A percentile compares a stretch with the other conserved stretches of the same genome.
phyloP scores from a whole-genome alignment of 2,888 invertebrate species.

The Pollenia angustigena region DNA sequence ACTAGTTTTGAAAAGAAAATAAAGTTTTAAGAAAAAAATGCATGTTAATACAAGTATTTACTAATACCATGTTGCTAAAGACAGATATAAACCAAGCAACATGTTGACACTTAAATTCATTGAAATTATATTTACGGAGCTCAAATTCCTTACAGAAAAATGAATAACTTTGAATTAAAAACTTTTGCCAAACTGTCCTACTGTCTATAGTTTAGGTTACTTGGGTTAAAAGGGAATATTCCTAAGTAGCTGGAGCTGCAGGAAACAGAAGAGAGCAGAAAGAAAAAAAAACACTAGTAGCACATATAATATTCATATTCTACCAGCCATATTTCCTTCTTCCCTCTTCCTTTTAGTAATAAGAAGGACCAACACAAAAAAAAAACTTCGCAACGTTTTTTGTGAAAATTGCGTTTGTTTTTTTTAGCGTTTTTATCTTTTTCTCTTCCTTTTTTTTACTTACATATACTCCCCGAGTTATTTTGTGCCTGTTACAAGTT shows the following conservation, averaged over 20 bases:
- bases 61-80: too few species aligned
- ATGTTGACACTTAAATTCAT: too few species aligned
- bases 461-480: background rate
- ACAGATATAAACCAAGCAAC: too few species aligned
- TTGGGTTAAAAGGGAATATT: background rate
- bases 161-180: too few species aligned
- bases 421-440: background rate
- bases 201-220: too few species aligned
- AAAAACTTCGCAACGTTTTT: slow-evolving; percentile 22
- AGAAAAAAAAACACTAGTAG: background rate
- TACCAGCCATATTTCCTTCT: slow-evolving; percentile 16
- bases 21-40: too few species aligned
- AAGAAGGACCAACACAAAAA: background rate
- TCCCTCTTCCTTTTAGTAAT: background rate
- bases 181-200: too few species aligned
- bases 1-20: too few species aligned
- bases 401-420: slow-evolving; percentile 9
- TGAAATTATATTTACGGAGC: too few species aligned
- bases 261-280: background rate
- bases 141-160: too few species aligned
- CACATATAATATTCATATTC: slow-evolving; percentile 56
- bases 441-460: slow-evolving; percentile 14
- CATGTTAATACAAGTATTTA: too few species aligned
- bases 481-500: slow-evolving; percentile 59
- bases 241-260: background rate